These are phyloP conservation scores for Eurystomus gularis DNA, from an alignment of 2,113 vertebrate species.

Conservation along the genomic window DNA sequence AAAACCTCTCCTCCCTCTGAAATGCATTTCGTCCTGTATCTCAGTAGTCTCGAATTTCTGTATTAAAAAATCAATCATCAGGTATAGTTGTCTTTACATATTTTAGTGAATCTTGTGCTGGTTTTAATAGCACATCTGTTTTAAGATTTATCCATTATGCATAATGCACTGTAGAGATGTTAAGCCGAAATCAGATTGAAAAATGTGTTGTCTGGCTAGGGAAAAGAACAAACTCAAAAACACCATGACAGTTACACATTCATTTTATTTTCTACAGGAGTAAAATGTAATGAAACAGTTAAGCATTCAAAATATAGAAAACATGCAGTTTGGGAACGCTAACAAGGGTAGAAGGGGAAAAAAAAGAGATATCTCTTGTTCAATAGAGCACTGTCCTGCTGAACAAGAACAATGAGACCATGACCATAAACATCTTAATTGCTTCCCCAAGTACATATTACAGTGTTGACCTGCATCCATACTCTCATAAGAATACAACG, in stretches of 20 bases:
- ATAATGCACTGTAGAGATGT: neutral
- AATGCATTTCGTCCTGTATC: neutral
- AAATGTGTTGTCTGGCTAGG: neutral
- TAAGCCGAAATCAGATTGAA: neutral
- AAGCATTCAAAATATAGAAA: neutral
- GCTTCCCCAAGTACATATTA: neutral
- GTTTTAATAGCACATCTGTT: neutral
- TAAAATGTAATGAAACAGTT: neutral
- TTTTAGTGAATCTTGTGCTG: neutral
- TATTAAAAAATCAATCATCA: neutral
- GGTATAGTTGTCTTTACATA: neutral
- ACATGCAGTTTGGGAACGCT: neutral
- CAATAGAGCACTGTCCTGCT: neutral
- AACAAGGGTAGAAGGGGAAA: neutral
- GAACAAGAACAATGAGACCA: neutral
- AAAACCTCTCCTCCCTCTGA: neutral
- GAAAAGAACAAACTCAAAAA: neutral
- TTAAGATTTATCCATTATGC: neutral
- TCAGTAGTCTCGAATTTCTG: neutral
- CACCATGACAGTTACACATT: neutral
- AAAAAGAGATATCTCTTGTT: neutral
- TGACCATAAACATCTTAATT: conserved; percentile 32
- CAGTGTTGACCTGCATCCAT: neutral
- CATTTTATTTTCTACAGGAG: neutral
- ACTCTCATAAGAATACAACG: neutral